Base-by-base conservation (phyloP, 2,888 invertebrate genomes). In the Leucophora obtusa region DNA sequence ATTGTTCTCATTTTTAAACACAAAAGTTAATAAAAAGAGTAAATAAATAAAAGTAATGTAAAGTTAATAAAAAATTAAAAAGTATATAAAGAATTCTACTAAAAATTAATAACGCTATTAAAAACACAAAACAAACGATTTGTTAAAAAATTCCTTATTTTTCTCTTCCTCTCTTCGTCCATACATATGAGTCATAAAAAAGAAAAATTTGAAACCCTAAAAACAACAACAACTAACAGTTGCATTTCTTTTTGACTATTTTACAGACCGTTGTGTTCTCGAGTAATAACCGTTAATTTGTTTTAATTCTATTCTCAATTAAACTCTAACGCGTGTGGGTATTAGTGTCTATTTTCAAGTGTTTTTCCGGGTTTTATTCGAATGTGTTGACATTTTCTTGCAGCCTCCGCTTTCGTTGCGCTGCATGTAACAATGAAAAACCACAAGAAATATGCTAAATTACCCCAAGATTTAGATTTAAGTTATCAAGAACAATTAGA, bases 381-480 rank as follows among this genome's bases (percentile, higher is more conserved):
- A 33, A 28, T 53, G 38, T 24, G 21, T 33, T 65, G 54, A n/a
- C 43, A 54, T 50, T 21, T 54, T 38, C 1, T 28, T 11, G 14
- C 11, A 3, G 10, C 24, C 15, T 28, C 33, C 33, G 53, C 59
- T 15, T 69, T 21, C 24, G 54, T 54, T 24, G 21, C 43, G 60
- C 53, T 68, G 53, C 59, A 24, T 28, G 8, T 56, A 76, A 77
- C 60, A 69, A 89, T 89, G 89, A 89, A 89, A 89, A 86, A 86
- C 84, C 89, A 89, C 84, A 89, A 89, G 84, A 90, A 89, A 85
- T 90, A 90, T 89, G 89, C 87, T 69, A 90, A 89, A 86, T 84
- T 90, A 81, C 89, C 90, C 85, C 90, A 90, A 86, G 90, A 90
- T 86, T 88, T 89, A 85, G 90, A 90, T 87, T 86, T 89, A 84